phyloP scores from a whole-genome alignment of 2,113 vertebrate species.

The Symphodus melops region DNA sequence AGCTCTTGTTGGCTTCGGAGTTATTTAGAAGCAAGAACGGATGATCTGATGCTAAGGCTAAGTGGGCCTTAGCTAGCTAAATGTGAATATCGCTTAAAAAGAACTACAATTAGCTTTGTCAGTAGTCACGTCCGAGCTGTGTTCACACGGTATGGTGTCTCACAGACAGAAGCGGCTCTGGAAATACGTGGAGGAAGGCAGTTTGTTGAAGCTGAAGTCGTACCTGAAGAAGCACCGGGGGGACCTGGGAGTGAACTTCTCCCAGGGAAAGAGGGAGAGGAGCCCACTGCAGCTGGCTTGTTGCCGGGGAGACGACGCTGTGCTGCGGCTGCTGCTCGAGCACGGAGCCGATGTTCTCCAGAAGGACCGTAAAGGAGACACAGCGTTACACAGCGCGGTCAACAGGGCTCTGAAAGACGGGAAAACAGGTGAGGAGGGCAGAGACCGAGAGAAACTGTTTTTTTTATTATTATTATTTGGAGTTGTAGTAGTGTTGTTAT shows the following conservation, averaged over 20 bases:
- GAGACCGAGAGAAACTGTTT: rapidly evolving
- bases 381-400: constrained; percentile 84
- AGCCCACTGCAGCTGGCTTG: constrained; percentile 86
- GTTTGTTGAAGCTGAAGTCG: constrained; percentile 83
- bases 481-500: no score
- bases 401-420: constrained; percentile 78
- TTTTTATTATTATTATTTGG: background rate
- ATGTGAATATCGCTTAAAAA: no score
- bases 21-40: constrained; percentile 18
- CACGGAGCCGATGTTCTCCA: constrained; percentile 84
- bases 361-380: constrained; percentile 83
- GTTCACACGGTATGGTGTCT: constrained; percentile 73
- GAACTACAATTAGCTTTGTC: background rate
- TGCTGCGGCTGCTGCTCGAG: constrained; percentile 82
- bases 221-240: constrained; percentile 83
- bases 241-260: constrained; percentile 82
- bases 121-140: background rate
- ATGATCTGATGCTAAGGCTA: background rate
- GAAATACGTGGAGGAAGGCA: constrained; percentile 84
- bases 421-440: constrained; percentile 59
- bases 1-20: constrained; percentile 14
- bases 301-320: constrained; percentile 77
- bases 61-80: background rate
- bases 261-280: constrained; percentile 74
- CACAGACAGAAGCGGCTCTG: constrained; percentile 79